These are phyloP conservation scores for Ophiodon elongatus DNA, from an alignment of 2,113 vertebrate genomes.

Conservation along the genomic window DNA sequence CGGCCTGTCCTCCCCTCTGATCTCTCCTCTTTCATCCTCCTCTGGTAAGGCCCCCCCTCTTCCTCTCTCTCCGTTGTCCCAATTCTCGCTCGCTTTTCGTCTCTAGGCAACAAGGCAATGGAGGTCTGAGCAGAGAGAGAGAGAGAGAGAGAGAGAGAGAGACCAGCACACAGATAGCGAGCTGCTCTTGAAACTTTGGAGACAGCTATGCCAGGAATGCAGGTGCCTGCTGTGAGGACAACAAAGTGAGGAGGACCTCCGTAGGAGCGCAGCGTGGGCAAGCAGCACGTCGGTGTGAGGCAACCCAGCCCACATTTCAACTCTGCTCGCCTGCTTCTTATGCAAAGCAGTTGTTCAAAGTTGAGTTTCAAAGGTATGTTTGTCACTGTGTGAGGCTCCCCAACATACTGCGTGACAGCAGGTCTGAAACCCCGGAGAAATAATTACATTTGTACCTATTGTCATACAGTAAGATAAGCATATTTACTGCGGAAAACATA, in stretches of 20 bases:
- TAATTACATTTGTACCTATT: not conserved
- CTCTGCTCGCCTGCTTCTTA: constrained; percentile 47
- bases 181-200: constrained; percentile 73
- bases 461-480: constrained; percentile 9
- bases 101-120: constrained; percentile 78
- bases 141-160: constrained; percentile 40
- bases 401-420: not conserved
- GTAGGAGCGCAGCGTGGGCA: constrained; percentile 58
- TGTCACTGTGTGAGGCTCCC: constrained; percentile 2
- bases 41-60: constrained; percentile 51
- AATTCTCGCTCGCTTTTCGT: constrained; percentile 69
- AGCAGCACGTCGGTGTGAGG: constrained; percentile 63
- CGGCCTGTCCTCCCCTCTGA: constrained; percentile 66
- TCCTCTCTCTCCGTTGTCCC: constrained; percentile 65
- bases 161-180: constrained; percentile 56
- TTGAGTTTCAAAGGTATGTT: constrained; percentile 36
- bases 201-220: constrained; percentile 83
- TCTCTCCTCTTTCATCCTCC: constrained; percentile 76
- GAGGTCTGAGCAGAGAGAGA: constrained; percentile 55
- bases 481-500: constrained; percentile 1
- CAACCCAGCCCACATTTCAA: constrained; percentile 51
- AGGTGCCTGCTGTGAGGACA: constrained; percentile 81
- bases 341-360: constrained; percentile 60
- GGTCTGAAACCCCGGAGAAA: constrained; percentile 8
- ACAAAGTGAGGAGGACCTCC: constrained; percentile 79